A percentile compares a stretch with the other conserved stretches of the same genome.
phyloP scores from a whole-genome alignment of 2,797 vertebrate species.

The Phalanger gymnotis region DNA sequence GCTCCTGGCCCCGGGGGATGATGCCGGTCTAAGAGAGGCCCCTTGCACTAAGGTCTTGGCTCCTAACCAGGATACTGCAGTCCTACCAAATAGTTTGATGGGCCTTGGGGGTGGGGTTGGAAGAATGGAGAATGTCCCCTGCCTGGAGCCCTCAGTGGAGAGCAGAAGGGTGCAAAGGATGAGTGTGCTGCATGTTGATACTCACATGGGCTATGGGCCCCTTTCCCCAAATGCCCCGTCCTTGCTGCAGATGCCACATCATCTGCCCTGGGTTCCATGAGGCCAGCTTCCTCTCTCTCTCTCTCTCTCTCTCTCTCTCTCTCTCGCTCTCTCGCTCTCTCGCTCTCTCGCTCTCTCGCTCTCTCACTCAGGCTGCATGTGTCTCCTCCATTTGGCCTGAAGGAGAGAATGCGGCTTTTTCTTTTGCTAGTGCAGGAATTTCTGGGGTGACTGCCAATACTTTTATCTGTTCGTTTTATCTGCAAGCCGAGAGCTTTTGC shows the following conservation, averaged over 20 bases:
- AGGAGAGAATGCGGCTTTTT: conserved; percentile 52
- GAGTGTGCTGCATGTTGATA: not conserved
- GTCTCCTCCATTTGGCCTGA: conserved; percentile 21
- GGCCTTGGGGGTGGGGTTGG: conserved; percentile 39
- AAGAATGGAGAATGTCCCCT: not conserved
- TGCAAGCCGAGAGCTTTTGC: conserved; percentile 68
- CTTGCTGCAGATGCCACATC: conserved; percentile 21
- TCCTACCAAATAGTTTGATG: not conserved
- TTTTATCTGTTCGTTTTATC: conserved; percentile 72
- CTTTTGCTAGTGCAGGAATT: conserved; percentile 60
- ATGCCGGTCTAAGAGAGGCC: not conserved
- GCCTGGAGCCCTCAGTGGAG: conserved; percentile 33
- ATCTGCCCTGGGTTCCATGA: not conserved
- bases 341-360: not conserved
- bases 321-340: not conserved
- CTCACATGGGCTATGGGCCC: not conserved
- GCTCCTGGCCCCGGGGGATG: no score
- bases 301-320: not conserved
- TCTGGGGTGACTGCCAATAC: conserved; percentile 76
- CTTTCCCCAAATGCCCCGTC: conserved; percentile 1
- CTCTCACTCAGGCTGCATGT: conserved; percentile 7
- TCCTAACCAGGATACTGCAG: conserved; percentile 52
- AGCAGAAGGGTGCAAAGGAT: not conserved
- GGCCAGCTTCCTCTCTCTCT: conserved; percentile 4
- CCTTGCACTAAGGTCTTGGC: conserved; percentile 21